Percentiles rank a stretch among this genome's conserved stretches.
phyloP scores from a whole-genome alignment of 2,888 invertebrate genomes.

The Aradus depressus region DNA sequence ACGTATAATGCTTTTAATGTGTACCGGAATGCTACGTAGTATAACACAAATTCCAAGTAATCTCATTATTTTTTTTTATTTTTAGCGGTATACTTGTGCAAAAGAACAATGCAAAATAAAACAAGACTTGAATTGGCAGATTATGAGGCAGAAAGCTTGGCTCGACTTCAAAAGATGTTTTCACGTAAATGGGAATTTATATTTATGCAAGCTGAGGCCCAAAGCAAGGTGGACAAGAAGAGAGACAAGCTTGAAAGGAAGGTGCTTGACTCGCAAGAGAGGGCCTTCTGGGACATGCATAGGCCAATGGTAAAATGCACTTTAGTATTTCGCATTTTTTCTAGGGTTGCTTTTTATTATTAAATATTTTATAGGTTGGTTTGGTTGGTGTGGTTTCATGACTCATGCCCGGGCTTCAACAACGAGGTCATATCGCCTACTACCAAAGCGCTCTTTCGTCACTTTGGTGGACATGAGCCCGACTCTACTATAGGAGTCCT shows the following conservation, averaged over 20 bases:
- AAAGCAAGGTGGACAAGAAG: conserved; percentile 95
- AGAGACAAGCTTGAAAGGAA: conserved; percentile 95
- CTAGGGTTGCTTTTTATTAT: no score
- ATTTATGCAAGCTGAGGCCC: conserved; percentile 94
- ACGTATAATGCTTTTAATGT: no score
- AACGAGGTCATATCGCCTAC: no score
- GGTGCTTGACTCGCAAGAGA: conserved; percentile 94
- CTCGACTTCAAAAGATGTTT: conserved; percentile 96
- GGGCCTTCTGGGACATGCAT: conserved; percentile 99
- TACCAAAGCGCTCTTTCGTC: no score
- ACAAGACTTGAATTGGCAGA: conserved; percentile 93
- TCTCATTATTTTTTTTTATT: neutral
- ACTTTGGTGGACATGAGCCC: no score
- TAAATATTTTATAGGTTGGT: no score
- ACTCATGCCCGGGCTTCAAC: no score
- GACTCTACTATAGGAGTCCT: no score
- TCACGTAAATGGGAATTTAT: conserved; percentile 99
- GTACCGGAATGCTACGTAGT: neutral
- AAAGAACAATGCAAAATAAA: conserved; percentile 99
- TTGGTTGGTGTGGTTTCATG: no score
- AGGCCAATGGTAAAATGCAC: conserved; percentile 93
- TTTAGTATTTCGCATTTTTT: no score
- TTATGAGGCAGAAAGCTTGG: conserved; percentile 96
- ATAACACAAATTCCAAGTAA: neutral
- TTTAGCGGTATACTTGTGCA: conserved; percentile 94